phyloP scores from a whole-genome alignment of 2,888 invertebrate genomes.

The Torymus texanus region DNA sequence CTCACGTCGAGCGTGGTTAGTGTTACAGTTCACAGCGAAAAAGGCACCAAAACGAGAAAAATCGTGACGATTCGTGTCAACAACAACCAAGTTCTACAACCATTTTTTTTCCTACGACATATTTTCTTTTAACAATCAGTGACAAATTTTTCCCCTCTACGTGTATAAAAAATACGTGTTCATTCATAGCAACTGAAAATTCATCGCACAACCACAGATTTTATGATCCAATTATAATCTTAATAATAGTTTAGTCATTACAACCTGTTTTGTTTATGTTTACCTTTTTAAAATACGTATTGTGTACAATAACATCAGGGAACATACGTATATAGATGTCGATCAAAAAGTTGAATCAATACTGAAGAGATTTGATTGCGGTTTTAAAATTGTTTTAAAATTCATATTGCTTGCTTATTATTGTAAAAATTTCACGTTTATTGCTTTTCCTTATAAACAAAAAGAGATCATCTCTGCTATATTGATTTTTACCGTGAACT shows the following conservation, averaged over 20 bases:
- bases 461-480: too few species aligned
- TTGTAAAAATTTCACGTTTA: slow-evolving; percentile 5
- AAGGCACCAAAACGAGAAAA: slow-evolving; percentile 45
- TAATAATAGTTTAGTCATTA: slow-evolving; percentile 9
- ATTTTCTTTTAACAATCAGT: slow-evolving; percentile 3
- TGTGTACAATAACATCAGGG: neutral
- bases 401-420: too few species aligned
- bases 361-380: neutral
- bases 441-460: neutral
- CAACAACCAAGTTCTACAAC: slow-evolving; percentile 24
- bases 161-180: slow-evolving; percentile 29
- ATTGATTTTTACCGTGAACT: slow-evolving; percentile 7
- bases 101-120: slow-evolving; percentile 6
- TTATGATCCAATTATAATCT: slow-evolving; percentile 16
- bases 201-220: slow-evolving; percentile 17
- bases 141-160: slow-evolving; percentile 16
- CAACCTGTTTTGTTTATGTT: slow-evolving; percentile 10
- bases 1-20: neutral
- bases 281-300: neutral
- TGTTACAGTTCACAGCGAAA: slow-evolving; percentile 29
- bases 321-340: neutral
- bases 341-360: slow-evolving; percentile 1
- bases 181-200: neutral
- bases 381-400: neutral
- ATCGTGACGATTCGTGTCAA: slow-evolving; percentile 1